Base-by-base conservation (phyloP, 2,113 vertebrate species). In the Rhabdomys dilectus region DNA sequence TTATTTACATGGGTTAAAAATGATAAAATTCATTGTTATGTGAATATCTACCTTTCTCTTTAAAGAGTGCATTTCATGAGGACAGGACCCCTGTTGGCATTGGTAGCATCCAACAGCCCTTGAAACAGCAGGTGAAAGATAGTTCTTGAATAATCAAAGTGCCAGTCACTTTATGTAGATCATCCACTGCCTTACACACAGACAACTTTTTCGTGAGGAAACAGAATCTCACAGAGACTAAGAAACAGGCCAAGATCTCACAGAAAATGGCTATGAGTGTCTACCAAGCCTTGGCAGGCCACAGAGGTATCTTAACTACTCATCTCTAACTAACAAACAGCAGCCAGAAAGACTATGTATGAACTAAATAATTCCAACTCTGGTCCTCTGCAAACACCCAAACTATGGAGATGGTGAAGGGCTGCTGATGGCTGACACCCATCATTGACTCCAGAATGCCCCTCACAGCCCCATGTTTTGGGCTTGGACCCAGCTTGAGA, bases 1-100 rank as follows among this genome's bases (percentile, higher is more conserved):
- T 87, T 58, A 82, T 53, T 89, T 45, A 42, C n/a, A 6, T 16
- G 34, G 10, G 64, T 77, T 31, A 39, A 78, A 78, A 93, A 77
- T 45, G 12, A 42, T 5, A 88, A 17, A 15, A 19, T 45, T 91
- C 56, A 39, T 64, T 42, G 1, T 36, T 95, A n/a, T 36, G 81
- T 60, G 58, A 94, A 76, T 81, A 29, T 66, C 29, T 89, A 42
- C 60, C 29, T 91, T 94, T 95, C 66, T 78, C 45, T 88, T 70
- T 31, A 58, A 89, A 88, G 12, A 19, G 1, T 72, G 64, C 75
- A 42, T 22, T 60, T 11, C 29, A 1, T 45, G 51, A 39, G 85
- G 91, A 76, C 5, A 76, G 85, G 45, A 60, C 39, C 48, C 9
- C 5, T 58, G 15, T 42, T 11, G 21, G 22, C 12, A 10, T 45